Base-by-base conservation (phyloP, 2,797 vertebrate species). In the Lepilemur septentrionalis region DNA sequence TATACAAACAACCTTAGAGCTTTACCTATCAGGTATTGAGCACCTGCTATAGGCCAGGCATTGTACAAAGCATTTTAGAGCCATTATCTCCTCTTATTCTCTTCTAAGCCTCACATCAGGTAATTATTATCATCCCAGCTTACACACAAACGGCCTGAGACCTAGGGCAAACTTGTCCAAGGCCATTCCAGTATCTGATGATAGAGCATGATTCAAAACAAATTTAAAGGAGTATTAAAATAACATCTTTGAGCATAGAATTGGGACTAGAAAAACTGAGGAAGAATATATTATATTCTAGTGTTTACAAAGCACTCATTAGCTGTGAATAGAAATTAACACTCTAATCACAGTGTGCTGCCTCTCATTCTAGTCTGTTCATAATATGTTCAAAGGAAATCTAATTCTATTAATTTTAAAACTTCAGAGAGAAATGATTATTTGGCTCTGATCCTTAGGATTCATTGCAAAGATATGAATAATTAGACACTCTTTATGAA, bases 331-430 rank as follows among this genome's bases (percentile, higher is more conserved):
- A 13, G 35, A 69, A 92, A 90, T 82, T 85, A 57, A 82, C 46
- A 84, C 0, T 76, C 38, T 38, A 75, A 23, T 83, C 78, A 92
- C 18, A 65, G 52, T 50, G 18, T 73, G 14, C 23, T 81, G 32
- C 18, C 25, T 94, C 80, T 84, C 70, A 2, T 52, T 72, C 11
- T 52, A 92, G 95, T 93, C 59, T 81, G 83, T 92, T 91, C 55
- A 35, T 76, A 93, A 43, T 63, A 73, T 13, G 46, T 82, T 95
- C 28, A 91, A 91, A 96, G 69, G 20, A 94, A 91, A 91, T 86
- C 2, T 52, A 67, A 88, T 95, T 89, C 65, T 63, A 92, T 88
- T 93, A 72, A 92, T 63, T 91, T 90, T 52, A 69, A 90, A 95
- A 38, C 25, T 89, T 95, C 48, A 94, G 63, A 93, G 20, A 63